Evolutionary conservation across 2,797 vertebrate species (phyloP).

Genomic region (Rhinichthys osculus): DNA sequence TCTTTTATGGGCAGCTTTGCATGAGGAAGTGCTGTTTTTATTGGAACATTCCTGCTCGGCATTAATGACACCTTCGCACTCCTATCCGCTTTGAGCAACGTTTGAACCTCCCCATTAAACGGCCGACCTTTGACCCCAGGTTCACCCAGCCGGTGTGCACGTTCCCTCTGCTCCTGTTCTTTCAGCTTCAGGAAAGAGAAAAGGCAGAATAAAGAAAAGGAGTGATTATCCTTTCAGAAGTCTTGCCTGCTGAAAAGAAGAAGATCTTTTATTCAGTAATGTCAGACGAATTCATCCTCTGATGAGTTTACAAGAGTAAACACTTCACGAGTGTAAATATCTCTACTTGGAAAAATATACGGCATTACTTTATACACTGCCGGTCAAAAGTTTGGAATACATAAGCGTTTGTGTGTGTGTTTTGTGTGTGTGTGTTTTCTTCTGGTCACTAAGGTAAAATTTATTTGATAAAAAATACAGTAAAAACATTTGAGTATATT

Average conservation of each 20-base stretch:
- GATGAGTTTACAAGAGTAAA: slow-evolving; percentile 24
- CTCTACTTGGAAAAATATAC: slow-evolving; percentile 52
- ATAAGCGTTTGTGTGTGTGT: no score
- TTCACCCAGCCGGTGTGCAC: slow-evolving; percentile 78
- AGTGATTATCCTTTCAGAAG: slow-evolving; percentile 76
- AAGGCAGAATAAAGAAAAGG: slow-evolving; percentile 72
- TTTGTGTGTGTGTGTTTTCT: no score
- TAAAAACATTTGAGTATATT: no score
- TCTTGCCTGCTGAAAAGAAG: slow-evolving; percentile 67
- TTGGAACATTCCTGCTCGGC: slow-evolving; percentile 77
- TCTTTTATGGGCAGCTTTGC: slow-evolving; percentile 68
- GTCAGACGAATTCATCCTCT: slow-evolving; percentile 69
- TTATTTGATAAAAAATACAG: no score
- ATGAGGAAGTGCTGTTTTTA: slow-evolving; percentile 78
- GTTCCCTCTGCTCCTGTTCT: slow-evolving; percentile 72
- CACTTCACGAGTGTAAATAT: slow-evolving; percentile 30
- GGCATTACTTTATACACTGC: not conserved
- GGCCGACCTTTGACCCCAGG: slow-evolving; percentile 76
- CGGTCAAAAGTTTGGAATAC: not conserved
- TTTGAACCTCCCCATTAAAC: slow-evolving; percentile 81
- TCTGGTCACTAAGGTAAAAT: not conserved
- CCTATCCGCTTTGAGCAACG: slow-evolving; percentile 75
- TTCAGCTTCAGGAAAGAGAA: slow-evolving; percentile 62
- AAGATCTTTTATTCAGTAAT: slow-evolving; percentile 79
- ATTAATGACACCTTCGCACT: slow-evolving; percentile 79